phyloP scores from a whole-genome alignment of 2,888 invertebrate genomes.

The Steinernema carpocapsae region DNA sequence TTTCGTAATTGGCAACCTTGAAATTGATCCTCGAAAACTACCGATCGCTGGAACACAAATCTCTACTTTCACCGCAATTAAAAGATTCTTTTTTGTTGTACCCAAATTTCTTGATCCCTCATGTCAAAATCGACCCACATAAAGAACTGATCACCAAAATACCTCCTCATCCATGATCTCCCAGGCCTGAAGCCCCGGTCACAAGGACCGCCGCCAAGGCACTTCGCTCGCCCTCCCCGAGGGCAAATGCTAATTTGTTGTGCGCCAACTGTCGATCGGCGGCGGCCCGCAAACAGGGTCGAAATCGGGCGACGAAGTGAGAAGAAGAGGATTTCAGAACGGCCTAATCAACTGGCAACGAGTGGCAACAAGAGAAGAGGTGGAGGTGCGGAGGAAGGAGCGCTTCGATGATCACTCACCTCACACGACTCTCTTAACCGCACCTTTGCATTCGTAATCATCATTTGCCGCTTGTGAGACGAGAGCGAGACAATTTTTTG shows the following conservation, averaged over 20 bases:
- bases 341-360: background rate
- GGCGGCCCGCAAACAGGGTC: background rate
- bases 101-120: too few relatives aligned
- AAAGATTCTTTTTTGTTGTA: background rate
- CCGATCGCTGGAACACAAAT: too few relatives aligned
- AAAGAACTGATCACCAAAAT: too few relatives aligned
- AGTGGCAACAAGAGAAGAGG: conserved; percentile 23
- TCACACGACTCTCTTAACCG: too few relatives aligned
- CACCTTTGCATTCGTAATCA: conserved; percentile 31
- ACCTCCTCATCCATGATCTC: background rate
- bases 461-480: background rate
- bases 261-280: conserved; percentile 27
- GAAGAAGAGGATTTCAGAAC: conserved; percentile 12
- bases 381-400: conserved; percentile 1
- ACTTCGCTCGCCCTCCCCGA: conserved; percentile 11
- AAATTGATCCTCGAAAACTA: too few relatives aligned
- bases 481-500: background rate
- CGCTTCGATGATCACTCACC: conserved; percentile 13
- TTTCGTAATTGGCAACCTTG: too few relatives aligned
- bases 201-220: background rate
- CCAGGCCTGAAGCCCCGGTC: too few relatives aligned
- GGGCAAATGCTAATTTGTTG: conserved; percentile 32
- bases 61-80: background rate
- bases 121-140: too few relatives aligned
- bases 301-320: conserved; percentile 5